phyloP scores from a whole-genome alignment of 2,888 invertebrate species.

The Eumacrocentrus americanus region DNA sequence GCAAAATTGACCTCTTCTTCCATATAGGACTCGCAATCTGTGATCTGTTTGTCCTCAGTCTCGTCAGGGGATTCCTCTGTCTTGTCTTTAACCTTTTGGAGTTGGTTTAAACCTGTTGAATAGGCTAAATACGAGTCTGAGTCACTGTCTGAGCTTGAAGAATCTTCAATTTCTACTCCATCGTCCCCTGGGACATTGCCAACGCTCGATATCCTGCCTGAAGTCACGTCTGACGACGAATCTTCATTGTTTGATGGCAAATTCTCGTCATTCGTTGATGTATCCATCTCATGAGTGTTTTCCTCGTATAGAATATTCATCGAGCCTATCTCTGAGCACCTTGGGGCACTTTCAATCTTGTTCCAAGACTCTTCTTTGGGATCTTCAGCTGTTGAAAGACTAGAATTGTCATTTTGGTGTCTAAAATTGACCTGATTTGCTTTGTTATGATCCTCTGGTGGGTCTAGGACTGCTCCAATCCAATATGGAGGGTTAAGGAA shows the following conservation, averaged over 20 bases:
- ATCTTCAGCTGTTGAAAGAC: background rate
- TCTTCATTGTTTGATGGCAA: conserved; percentile 26
- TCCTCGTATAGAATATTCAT: conserved; percentile 35
- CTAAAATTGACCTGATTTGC: background rate
- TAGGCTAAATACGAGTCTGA: conserved; percentile 54
- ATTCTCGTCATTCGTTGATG: conserved; percentile 8
- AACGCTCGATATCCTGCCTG: conserved; percentile 3
- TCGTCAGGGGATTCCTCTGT: conserved; percentile 14
- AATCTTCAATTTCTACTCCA: conserved; percentile 24
- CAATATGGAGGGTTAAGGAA: background rate
- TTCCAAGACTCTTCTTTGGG: background rate
- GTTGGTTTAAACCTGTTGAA: conserved; percentile 48
- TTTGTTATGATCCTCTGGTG: background rate
- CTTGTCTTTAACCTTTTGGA: background rate
- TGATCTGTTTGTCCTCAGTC: conserved; percentile 32
- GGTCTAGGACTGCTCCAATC: background rate
- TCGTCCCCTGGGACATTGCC: conserved; percentile 24
- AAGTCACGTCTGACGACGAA: conserved; percentile 28
- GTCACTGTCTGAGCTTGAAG: conserved; percentile 35
- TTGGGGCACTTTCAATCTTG: background rate
- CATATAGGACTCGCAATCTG: conserved; percentile 33
- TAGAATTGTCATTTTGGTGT: background rate
- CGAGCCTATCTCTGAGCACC: background rate
- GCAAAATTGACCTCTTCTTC: conserved; percentile 33
- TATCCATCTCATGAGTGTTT: background rate